A percentile compares a stretch with the other conserved stretches of the same genome.
Evolutionary conservation across 2,113 vertebrate genomes (phyloP).

Genomic region (Ciconia boyciana): DNA sequence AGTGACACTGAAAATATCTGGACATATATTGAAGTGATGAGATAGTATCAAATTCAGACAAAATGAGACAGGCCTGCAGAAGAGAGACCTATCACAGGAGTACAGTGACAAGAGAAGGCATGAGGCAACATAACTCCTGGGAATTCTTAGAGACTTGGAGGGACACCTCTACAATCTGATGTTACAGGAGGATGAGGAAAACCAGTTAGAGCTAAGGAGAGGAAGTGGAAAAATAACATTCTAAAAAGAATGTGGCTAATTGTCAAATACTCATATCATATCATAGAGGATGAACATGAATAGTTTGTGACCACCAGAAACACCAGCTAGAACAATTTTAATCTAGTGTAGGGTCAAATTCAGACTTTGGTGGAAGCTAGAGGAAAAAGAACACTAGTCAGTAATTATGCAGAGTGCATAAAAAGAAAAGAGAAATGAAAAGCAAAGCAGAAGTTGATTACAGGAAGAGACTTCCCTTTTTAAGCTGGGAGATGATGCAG

Average conservation of each 20-base stretch:
- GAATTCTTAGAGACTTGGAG: background rate
- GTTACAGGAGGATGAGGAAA: background rate
- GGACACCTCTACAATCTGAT: background rate
- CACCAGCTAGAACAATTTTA: background rate
- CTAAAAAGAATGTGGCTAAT: background rate
- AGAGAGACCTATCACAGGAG: background rate
- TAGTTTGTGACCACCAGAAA: background rate
- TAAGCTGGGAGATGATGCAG: background rate
- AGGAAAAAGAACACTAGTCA: background rate
- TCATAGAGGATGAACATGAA: background rate
- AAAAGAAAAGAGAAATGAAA: background rate
- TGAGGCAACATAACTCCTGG: accelerated
- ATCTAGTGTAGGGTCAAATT: background rate
- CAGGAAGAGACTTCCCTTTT: background rate
- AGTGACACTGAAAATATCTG: background rate
- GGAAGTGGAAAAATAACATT: background rate
- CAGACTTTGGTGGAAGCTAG: background rate
- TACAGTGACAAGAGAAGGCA: background rate
- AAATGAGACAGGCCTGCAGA: background rate
- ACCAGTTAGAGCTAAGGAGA: background rate
- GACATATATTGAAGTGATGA: background rate
- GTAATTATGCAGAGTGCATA: background rate
- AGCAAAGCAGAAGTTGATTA: background rate
- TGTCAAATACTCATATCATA: background rate
- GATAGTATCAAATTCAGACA: background rate